Evolutionary conservation across 2,113 vertebrate species (phyloP).

Genomic region (Murina feae): DNA sequence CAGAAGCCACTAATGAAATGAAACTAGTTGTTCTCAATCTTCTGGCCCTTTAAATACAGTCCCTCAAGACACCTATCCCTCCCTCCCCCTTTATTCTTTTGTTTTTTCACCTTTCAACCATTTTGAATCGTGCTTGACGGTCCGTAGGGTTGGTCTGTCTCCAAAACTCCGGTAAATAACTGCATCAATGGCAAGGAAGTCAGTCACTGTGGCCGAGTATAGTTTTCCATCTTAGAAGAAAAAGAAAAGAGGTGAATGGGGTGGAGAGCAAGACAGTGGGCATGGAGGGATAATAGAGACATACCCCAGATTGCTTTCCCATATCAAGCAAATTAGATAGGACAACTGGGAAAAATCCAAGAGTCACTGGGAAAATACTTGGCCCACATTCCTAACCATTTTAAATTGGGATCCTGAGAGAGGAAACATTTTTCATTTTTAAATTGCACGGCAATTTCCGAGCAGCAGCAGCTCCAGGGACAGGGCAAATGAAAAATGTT

Average conservation of each 20-base stretch:
- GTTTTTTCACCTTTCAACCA: conserved; percentile 96
- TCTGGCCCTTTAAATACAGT: conserved; percentile 47
- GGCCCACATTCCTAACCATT: conserved; percentile 44
- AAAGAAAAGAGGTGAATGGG: background rate
- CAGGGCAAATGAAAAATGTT: conserved; percentile 16
- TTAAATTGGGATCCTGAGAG: conserved; percentile 54
- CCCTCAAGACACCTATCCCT: background rate
- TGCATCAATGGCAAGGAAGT: conserved; percentile 98
- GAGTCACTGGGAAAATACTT: conserved; percentile 51
- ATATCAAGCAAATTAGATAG: conserved; percentile 56
- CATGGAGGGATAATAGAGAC: conserved; percentile 35
- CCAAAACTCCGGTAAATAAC: conserved; percentile 99
- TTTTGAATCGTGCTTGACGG: conserved; percentile 99
- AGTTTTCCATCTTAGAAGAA: conserved; percentile 91
- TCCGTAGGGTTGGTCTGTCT: conserved; percentile 96
- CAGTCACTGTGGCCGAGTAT: conserved; percentile 98
- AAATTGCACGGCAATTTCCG: conserved; percentile 63
- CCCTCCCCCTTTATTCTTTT: background rate
- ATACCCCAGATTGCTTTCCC: conserved; percentile 46
- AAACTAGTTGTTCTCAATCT: too few species aligned
- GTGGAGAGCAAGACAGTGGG: background rate
- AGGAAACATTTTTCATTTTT: conserved; percentile 53
- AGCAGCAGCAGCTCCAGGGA: conserved; percentile 37
- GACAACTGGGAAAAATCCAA: conserved; percentile 56
- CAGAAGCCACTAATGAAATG: conserved; percentile 59